Base-by-base conservation (phyloP, 2,888 invertebrate species). In the Gastrophysa polygoni region DNA sequence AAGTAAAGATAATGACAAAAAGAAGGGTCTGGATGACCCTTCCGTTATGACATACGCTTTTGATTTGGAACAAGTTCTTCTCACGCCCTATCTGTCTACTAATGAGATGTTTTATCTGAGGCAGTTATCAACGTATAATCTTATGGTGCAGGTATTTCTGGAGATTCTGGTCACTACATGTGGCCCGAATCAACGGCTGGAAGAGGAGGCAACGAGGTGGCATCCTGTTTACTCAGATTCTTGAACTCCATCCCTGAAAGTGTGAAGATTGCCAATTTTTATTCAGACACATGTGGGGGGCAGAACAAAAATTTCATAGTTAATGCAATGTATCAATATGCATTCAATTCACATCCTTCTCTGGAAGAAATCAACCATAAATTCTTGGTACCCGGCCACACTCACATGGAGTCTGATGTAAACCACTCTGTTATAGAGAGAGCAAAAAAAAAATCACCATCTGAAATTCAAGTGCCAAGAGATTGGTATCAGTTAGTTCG, bases 401-500 rank as follows among this genome's bases (percentile, higher is more conserved):
- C 58, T 67, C 24, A 24, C 24, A 24, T 24, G 24, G 24, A 24
- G 24, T 24, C 4, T 24, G 24, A 24, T 24, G 24, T 24, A 24
- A 7, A 24, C 24, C 24, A 24, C 24, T 24, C 24, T 24, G 24
- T 24, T 24, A 24, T 24, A 24, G 24, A 24, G 24, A 24, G 24
- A 24, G 24, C 24, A 24, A 24, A 24, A 24, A 71, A 67, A 68
- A 61, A 29, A 66, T 67, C 55, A 61, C 68, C 67, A 66, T 63
- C 64, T 64, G 64, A 65, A 52, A 70, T 68, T 48, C 70, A 70
- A 51, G 59, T 64, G 44, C 70, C 68, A 44, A 61, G 68, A 64
- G 68, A 71, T 64, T 71, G 69, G 69, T 69, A 24, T 24, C 24
- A 24, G 24, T 24, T 24, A 24, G 24, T 24, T 34, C 63, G 71